phyloP scores from a whole-genome alignment of 2,797 vertebrate species.

The Fratercula arctica region DNA sequence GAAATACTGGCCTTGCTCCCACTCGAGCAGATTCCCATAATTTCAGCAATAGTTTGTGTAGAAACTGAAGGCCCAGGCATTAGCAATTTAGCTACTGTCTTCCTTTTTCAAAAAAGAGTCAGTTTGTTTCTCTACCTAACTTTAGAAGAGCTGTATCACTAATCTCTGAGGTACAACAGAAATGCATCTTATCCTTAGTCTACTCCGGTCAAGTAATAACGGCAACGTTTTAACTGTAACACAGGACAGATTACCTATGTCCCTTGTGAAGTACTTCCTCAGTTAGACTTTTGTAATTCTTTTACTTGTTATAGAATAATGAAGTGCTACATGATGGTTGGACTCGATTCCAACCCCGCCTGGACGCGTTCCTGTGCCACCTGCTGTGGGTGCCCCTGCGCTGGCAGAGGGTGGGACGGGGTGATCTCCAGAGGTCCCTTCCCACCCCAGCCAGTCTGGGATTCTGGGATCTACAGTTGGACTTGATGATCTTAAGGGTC shows the following conservation, averaged over 20 bases:
- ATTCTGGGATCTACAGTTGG: neutral
- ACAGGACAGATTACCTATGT: neutral
- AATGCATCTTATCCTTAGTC: neutral
- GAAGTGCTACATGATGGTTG: neutral
- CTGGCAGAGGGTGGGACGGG: too few relatives aligned
- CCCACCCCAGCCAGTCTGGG: too few relatives aligned
- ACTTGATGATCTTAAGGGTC: neutral
- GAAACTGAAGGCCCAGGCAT: neutral
- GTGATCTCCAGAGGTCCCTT: too few relatives aligned
- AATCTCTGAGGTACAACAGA: constrained; percentile 18
- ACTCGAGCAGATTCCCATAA: neutral
- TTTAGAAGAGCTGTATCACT: neutral
- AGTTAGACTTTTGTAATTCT: neutral
- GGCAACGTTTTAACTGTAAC: neutral
- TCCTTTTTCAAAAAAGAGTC: neutral
- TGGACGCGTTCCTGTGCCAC: too few relatives aligned
- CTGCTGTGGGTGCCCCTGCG: too few relatives aligned
- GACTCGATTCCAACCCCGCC: neutral
- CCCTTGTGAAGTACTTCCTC: constrained; percentile 20
- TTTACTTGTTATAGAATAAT: constrained; percentile 15
- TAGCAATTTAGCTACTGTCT: neutral
- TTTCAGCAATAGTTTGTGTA: neutral
- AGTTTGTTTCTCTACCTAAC: constrained; percentile 20
- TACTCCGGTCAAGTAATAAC: neutral
- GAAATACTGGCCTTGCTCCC: neutral